phyloP scores from a whole-genome alignment of 2,113 vertebrate species.

The Alligator sinensis region DNA sequence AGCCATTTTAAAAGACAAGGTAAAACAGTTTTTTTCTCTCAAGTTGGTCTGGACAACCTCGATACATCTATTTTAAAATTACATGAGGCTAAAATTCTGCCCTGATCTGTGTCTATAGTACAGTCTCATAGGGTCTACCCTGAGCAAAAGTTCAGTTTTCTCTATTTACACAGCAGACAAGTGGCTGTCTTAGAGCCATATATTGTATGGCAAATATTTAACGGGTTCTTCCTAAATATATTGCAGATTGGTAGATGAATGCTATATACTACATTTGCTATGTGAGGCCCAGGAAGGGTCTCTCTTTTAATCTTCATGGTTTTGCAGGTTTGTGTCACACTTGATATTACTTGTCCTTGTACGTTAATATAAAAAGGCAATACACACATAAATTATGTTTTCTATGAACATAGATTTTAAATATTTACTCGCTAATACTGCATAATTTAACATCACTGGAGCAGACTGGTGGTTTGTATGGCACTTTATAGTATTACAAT shows the following conservation, averaged over 20 bases:
- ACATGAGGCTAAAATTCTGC: not conserved
- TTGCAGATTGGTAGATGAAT: not conserved
- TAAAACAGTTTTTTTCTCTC: not conserved
- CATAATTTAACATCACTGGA: conserved; percentile 45
- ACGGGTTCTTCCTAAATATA: conserved; percentile 6
- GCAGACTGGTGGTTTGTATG: conserved; percentile 23
- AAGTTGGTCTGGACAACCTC: not conserved
- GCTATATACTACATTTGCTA: not conserved
- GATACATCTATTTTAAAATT: conserved; percentile 25
- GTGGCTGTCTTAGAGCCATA: not conserved
- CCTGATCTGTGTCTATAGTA: not conserved
- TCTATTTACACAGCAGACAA: not conserved
- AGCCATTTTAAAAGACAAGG: not conserved
- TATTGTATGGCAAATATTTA: not conserved
- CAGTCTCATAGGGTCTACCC: not conserved
- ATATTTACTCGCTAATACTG: conserved; percentile 28
- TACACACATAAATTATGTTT: not conserved
- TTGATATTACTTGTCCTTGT: not conserved
- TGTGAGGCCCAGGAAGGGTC: not conserved
- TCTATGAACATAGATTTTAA: conserved; percentile 34
- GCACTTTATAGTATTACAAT: conserved; percentile 8
- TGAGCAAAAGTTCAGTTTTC: not conserved
- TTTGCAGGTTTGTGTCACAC: not conserved
- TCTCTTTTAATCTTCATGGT: not conserved
- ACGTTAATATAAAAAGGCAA: conserved; percentile 11